Conservation (phyloP, 2,797 vertebrate species). For the Aeoliscus strigatus region DNA sequence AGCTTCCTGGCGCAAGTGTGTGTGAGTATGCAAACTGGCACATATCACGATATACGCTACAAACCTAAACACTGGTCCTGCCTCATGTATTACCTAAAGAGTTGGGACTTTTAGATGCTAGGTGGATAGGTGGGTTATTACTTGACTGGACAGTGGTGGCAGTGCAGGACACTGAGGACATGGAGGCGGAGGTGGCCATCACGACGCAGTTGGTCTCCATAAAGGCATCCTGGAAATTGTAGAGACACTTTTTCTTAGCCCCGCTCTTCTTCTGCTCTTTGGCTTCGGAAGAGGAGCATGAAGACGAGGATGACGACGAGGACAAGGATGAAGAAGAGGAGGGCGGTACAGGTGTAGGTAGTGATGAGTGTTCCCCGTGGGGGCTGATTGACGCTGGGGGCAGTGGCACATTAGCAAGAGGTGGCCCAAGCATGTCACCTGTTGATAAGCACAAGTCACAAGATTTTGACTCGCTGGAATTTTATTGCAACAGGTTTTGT, state of each 20-base stretch:
- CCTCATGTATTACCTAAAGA: slow-evolving; percentile 80
- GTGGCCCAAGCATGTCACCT: slow-evolving; percentile 87
- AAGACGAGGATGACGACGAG: slow-evolving; percentile 54
- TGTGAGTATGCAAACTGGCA: neutral
- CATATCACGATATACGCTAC: too few species aligned
- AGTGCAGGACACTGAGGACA: slow-evolving; percentile 92
- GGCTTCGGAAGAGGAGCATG: slow-evolving; percentile 75
- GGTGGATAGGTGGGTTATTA: slow-evolving; percentile 85
- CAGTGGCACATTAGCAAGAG: slow-evolving; percentile 83
- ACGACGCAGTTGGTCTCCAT: slow-evolving; percentile 92
- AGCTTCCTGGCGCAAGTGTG: neutral
- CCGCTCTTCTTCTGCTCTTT: slow-evolving; percentile 88
- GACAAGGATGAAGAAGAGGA: slow-evolving; percentile 57
- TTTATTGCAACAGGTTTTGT: neutral
- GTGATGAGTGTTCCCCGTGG: slow-evolving; percentile 54
- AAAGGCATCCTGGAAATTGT: slow-evolving; percentile 98
- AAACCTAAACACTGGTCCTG: slow-evolving; percentile 12
- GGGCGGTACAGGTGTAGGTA: slow-evolving; percentile 47
- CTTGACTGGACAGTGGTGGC: slow-evolving; percentile 92
- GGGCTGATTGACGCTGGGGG: slow-evolving; percentile 76
- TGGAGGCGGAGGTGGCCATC: slow-evolving; percentile 94
- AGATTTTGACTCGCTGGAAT: neutral
- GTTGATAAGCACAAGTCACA: slow-evolving; percentile 14
- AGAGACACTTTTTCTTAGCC: slow-evolving; percentile 96
- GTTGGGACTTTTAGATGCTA: slow-evolving; percentile 87